phyloP scores from a whole-genome alignment of 1,140 invertebrate genomes.

The Leptinotarsa texana region DNA sequence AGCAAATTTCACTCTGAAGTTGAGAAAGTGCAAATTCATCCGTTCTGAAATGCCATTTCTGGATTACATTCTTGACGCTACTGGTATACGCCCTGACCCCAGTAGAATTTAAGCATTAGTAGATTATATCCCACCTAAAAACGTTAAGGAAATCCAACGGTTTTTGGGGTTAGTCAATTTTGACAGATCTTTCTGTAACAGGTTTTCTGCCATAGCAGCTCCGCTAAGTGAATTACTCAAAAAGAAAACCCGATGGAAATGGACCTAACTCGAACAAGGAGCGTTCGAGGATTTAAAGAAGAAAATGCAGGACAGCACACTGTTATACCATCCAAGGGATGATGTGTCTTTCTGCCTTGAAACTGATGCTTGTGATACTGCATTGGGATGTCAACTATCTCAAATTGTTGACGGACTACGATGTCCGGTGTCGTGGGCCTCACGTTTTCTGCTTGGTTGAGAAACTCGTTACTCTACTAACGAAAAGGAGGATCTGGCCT shows the following conservation, averaged over 20 bases:
- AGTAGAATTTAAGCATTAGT: slow-evolving; percentile 8
- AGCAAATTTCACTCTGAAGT: slow-evolving; percentile 9
- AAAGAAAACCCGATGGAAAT: not conserved
- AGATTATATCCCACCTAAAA: slow-evolving; percentile 9
- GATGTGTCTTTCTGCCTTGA: slow-evolving; percentile 15
- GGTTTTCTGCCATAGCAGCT: slow-evolving; percentile 12
- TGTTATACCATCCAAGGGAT: slow-evolving; percentile 20
- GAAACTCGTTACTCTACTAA: too few species aligned
- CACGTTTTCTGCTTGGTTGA: not conserved
- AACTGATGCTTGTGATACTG: slow-evolving; percentile 14
- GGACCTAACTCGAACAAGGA: not conserved
- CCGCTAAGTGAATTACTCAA: not conserved
- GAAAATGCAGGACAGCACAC: not conserved
- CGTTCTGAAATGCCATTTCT: slow-evolving; percentile 15
- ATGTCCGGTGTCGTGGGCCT: not conserved
- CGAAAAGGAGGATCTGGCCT: too few species aligned
- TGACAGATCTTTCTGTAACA: slow-evolving; percentile 11
- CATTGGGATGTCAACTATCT: too few species aligned
- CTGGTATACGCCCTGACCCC: slow-evolving; percentile 12
- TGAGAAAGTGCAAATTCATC: slow-evolving; percentile 4
- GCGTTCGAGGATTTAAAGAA: not conserved
- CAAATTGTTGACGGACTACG: not conserved
- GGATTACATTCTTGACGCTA: slow-evolving; percentile 3
- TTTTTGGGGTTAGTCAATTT: slow-evolving; percentile 22
- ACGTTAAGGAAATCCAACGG: slow-evolving; percentile 11